phyloP scores from a whole-genome alignment of 1,140 invertebrate species.

The Littorina saxatilis region DNA sequence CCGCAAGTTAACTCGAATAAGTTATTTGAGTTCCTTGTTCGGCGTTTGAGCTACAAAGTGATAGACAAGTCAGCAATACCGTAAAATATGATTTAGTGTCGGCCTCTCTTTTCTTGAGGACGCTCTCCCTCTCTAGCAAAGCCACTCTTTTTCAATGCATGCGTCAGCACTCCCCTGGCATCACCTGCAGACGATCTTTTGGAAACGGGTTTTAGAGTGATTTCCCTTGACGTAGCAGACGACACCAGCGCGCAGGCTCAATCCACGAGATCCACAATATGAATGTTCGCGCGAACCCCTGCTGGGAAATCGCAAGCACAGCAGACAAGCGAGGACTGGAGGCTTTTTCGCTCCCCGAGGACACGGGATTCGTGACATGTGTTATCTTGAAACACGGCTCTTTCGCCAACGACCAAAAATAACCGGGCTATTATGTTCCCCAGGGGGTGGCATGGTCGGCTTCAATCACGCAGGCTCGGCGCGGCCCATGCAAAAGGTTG shows the following conservation, averaged over 20 bases:
- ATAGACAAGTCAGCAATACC: no score
- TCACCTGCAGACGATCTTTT: constrained; percentile 41
- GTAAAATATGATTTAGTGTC: no score
- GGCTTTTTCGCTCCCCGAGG: constrained; percentile 52
- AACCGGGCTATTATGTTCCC: constrained; percentile 47
- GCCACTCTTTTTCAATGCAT: constrained; percentile 12
- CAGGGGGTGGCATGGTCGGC: constrained; percentile 45
- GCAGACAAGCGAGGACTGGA: constrained; percentile 35
- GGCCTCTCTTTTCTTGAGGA: no score
- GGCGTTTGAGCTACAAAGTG: no score
- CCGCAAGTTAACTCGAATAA: no score
- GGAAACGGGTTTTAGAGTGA: constrained; percentile 38
- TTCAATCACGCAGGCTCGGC: constrained; percentile 52
- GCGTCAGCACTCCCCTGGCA: constrained; percentile 24
- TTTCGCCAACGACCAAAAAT: constrained; percentile 49
- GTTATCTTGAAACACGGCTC: constrained; percentile 53
- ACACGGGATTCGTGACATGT: constrained; percentile 51
- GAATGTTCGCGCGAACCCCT: constrained; percentile 41
- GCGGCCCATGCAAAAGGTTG: constrained; percentile 52
- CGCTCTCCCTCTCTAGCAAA: no score
- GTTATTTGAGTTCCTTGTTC: no score
- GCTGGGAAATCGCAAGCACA: constrained; percentile 42
- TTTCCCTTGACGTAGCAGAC: constrained; percentile 37
- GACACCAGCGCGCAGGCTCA: constrained; percentile 34
- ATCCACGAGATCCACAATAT: constrained; percentile 35